Conservation (phyloP, 2,113 vertebrate species). For the Chauna torquata region DNA sequence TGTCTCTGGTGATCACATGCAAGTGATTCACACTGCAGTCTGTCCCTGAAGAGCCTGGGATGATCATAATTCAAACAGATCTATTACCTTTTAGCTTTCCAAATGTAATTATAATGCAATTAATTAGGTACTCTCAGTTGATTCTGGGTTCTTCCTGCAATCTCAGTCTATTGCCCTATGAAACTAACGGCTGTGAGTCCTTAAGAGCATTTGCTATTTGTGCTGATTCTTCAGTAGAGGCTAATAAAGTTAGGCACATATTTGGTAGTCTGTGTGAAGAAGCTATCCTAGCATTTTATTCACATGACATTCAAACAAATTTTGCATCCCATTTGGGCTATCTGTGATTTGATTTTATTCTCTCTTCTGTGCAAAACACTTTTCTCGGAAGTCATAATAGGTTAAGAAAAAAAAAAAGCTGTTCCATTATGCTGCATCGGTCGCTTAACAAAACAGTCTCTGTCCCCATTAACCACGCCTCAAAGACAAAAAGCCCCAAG, state of each 20-base stretch:
- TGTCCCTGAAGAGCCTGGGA: constrained; percentile 56
- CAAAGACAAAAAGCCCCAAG: neutral
- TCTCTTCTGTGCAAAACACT: neutral
- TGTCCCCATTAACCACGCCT: neutral
- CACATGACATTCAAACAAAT: neutral
- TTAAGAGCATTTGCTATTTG: neutral
- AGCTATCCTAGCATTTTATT: neutral
- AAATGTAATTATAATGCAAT: constrained; percentile 74
- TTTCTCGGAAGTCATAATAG: neutral
- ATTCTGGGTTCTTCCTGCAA: constrained; percentile 46
- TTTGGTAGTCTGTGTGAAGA: neutral
- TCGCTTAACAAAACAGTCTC: constrained; percentile 6
- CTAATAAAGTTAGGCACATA: neutral
- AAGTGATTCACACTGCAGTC: constrained; percentile 34
- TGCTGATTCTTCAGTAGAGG: neutral
- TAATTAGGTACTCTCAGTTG: constrained; percentile 68
- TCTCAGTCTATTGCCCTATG: neutral
- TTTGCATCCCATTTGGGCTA: neutral
- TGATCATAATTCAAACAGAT: constrained; percentile 65
- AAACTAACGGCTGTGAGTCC: neutral
- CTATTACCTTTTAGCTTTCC: constrained; percentile 64
- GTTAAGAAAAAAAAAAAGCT: neutral
- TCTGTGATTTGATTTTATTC: neutral
- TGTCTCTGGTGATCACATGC: constrained; percentile 49
- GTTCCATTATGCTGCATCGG: neutral